Evolutionary conservation across 1,140 invertebrate genomes (phyloP).

Genomic region (Diabrotica virgifera): DNA sequence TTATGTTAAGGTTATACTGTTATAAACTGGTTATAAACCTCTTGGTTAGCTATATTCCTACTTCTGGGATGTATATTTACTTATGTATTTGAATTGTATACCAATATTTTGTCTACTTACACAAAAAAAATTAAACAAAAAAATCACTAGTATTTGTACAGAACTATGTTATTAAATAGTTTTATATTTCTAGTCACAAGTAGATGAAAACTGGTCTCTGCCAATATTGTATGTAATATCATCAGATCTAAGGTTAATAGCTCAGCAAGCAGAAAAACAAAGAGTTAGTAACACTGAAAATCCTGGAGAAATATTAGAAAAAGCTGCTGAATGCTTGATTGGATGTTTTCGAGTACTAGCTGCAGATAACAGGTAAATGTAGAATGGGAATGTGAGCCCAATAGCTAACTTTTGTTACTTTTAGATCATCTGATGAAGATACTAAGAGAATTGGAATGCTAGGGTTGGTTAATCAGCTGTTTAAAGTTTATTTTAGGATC

Average conservation of each 20-base stretch:
- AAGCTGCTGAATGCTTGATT: constrained; percentile 92
- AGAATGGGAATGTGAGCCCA: no score
- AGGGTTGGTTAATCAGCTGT: constrained; percentile 91
- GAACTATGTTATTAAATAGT: no score
- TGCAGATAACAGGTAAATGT: constrained; percentile 69
- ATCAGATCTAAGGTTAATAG: constrained; percentile 78
- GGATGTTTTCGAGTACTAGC: constrained; percentile 94
- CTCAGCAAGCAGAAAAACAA: constrained; percentile 71
- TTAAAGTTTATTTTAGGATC: constrained; percentile 97
- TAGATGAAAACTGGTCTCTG: constrained; percentile 95
- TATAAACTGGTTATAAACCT: no score
- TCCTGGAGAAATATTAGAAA: constrained; percentile 81
- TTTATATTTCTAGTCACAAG: constrained; percentile 54
- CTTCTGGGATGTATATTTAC: no score
- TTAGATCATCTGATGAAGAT: constrained; percentile 75
- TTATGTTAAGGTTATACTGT: no score
- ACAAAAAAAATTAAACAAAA: no score
- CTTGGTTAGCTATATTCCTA: no score
- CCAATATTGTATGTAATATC: constrained; percentile 87
- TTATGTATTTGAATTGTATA: no score
- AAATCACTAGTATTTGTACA: no score
- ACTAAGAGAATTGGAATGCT: constrained; percentile 96
- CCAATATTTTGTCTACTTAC: no score
- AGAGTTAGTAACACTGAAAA: constrained; percentile 51
- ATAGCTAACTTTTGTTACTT: background rate